Evolutionary conservation across 2,797 vertebrate genomes (phyloP).

Genomic region (Centroberyx gerrardi): DNA sequence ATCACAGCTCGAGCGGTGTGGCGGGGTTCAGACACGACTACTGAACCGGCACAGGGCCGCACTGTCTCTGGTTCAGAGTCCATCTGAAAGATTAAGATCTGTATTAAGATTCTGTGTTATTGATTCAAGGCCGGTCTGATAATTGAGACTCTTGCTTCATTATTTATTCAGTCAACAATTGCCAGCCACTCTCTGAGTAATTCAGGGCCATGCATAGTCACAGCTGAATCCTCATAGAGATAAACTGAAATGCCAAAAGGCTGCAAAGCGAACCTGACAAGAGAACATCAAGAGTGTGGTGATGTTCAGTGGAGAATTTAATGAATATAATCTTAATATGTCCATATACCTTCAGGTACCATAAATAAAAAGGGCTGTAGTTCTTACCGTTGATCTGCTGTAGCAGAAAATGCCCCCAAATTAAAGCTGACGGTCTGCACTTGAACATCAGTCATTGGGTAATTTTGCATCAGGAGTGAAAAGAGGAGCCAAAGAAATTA

Average conservation of each 20-base stretch:
- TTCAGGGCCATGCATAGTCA: not conserved
- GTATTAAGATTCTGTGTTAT: slow-evolving; percentile 1
- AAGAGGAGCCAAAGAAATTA: not conserved
- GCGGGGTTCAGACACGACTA: slow-evolving; percentile 61
- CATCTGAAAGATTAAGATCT: slow-evolving; percentile 27
- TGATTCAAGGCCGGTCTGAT: not conserved
- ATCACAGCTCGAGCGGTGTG: slow-evolving; percentile 67
- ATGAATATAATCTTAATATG: not conserved
- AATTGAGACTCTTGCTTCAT: slow-evolving; percentile 17
- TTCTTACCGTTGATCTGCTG: not conserved
- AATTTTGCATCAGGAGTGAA: not conserved
- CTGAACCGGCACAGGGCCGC: slow-evolving; percentile 36
- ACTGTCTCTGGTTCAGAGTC: slow-evolving; percentile 19
- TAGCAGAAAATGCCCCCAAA: not conserved
- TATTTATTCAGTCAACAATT: not conserved
- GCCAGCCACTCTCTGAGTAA: not conserved
- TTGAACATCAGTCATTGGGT: not conserved
- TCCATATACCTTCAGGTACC: not conserved
- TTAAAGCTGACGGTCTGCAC: not conserved
- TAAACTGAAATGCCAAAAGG: slow-evolving; percentile 14
- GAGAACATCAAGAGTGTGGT: not conserved
- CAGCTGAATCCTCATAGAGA: slow-evolving; percentile 2
- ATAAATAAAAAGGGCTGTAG: slow-evolving; percentile 4
- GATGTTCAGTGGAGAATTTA: not conserved
- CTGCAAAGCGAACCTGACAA: slow-evolving; percentile 14